Base-by-base conservation (phyloP, 1,140 invertebrate genomes). In the Meloidogyne floridensis region DNA sequence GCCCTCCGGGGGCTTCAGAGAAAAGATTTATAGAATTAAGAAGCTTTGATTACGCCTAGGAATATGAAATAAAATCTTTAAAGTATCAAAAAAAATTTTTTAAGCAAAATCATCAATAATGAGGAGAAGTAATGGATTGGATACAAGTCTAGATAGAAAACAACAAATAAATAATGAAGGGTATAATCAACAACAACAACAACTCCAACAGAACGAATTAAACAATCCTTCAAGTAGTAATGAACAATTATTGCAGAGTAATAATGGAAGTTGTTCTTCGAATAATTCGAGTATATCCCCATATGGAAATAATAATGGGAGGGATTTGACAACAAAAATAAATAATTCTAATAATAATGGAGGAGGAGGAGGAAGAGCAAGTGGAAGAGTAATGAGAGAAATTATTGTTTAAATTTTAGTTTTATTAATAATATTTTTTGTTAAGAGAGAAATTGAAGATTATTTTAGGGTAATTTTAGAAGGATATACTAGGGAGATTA, bases 361-460 rank as follows among this genome's bases (percentile, higher is more conserved):
- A 32, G 10, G 0, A 5, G 10, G 0, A 5, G 72, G 51, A 20
- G 59, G 54, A 53, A 32, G 75, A 43, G 15, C 15, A 32, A 69
- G 76, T 43, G 80, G 80, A 10, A 54, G 80, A 15, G 80, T 80
- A 47, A 80, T 80, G 77, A 72, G 80, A 15, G 80, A 80, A 65
- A 80, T 80, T 20, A 80, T 80, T 71, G 80, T 80, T 51, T 80
- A 71, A 80, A 32, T 32, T 11, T 47, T 47, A 6, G 4, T 47
- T 4, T 47, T 47, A 32, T 32, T 42, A 11, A 47, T 11, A 42
- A 10, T 32, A 42, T 11, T 10, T 47, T 32, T 32, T 47, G 7
- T 47, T 4, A 6, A 47, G 47, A 47, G 47, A 47, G 47, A 47
- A 72, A 74, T 32, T 74, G n/a, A 65, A n/a, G 6, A 65, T 5